phyloP scores from a whole-genome alignment of 2,888 invertebrate genomes.

The Colletes collaris region DNA sequence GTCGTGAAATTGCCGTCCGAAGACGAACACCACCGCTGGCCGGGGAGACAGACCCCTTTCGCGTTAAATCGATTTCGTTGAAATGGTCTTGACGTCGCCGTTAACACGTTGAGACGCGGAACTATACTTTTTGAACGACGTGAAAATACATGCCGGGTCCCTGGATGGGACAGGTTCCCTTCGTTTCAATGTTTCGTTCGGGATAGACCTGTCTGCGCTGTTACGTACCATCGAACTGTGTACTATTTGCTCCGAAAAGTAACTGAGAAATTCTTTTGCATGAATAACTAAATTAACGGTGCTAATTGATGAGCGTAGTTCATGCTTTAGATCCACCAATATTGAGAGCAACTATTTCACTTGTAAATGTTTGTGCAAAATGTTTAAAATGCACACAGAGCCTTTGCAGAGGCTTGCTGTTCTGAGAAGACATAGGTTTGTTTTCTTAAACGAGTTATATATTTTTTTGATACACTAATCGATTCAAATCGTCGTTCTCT shows the following conservation, averaged over 20 bases:
- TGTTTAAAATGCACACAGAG: no score
- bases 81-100: constrained; percentile 14
- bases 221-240: constrained; percentile 2
- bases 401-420: no score
- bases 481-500: no score
- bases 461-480: no score
- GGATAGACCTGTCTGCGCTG: neutral
- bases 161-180: constrained; percentile 29
- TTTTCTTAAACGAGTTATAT: no score
- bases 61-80: constrained; percentile 57
- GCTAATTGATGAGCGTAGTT: no score
- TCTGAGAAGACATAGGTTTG: no score
- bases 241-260: neutral
- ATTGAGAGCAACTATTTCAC: no score
- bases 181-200: constrained; percentile 9
- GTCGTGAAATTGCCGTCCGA: constrained; percentile 48
- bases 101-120: constrained; percentile 1
- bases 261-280: no score
- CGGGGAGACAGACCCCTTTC: constrained; percentile 35
- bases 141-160: constrained; percentile 33
- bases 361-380: no score
- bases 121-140: constrained; percentile 18
- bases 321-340: no score
- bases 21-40: constrained; percentile 44
- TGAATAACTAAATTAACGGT: no score